Conservation (phyloP, 1,140 invertebrate species). For the Pogonognathellus flavescens region DNA sequence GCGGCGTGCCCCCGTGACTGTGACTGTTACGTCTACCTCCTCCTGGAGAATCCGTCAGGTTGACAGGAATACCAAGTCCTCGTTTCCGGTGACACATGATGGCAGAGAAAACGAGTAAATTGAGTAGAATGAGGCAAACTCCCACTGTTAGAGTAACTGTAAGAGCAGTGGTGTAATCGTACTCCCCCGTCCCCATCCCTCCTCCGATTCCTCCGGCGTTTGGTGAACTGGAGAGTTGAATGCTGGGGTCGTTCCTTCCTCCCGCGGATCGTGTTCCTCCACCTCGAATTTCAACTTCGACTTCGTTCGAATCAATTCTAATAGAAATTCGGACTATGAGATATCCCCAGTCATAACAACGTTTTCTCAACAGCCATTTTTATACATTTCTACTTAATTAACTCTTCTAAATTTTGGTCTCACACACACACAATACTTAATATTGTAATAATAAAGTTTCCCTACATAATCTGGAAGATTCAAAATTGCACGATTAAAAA, state of each 20-base stretch:
- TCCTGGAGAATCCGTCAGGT: constrained; percentile 74
- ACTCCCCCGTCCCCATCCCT: constrained; percentile 58
- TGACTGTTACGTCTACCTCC: constrained; percentile 66
- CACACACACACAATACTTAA: too few species aligned
- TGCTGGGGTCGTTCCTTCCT: constrained; percentile 46
- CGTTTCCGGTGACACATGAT: constrained; percentile 89
- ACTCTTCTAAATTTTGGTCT: too few species aligned
- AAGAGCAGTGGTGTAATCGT: constrained; percentile 89
- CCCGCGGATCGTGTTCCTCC: constrained; percentile 23
- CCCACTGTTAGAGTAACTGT: constrained; percentile 95
- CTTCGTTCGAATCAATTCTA: constrained; percentile 60
- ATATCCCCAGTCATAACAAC: background rate
- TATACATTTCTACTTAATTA: background rate
- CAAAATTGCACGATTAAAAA: too few species aligned
- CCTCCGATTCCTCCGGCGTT: constrained; percentile 43
- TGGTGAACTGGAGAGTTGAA: constrained; percentile 54
- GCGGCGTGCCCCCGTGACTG: constrained; percentile 58
- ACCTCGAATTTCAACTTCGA: constrained; percentile 58
- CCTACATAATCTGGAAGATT: too few species aligned
- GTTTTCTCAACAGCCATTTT: background rate
- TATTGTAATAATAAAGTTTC: too few species aligned
- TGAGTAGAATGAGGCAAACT: constrained; percentile 83
- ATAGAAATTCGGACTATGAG: background rate
- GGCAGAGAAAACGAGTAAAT: constrained; percentile 93
- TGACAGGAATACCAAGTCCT: constrained; percentile 78